Conservation (phyloP, 2,797 vertebrate species). For the Discoglossus pictus region DNA sequence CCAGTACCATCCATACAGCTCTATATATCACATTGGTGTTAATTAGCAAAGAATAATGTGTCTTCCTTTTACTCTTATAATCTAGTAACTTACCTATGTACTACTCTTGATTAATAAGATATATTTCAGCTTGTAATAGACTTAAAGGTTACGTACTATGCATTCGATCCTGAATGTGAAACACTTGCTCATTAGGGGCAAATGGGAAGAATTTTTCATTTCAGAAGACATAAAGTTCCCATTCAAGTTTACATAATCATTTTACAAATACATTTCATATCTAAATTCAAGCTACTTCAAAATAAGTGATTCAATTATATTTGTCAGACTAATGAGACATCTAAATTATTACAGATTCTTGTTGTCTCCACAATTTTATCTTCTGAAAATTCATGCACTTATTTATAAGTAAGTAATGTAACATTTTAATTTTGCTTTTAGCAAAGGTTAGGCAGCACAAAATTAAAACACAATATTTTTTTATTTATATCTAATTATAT, state of each 20-base stretch:
- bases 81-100: constrained; percentile 23
- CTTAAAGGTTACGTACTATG: constrained; percentile 64
- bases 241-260: constrained; percentile 69
- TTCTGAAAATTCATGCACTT: background rate
- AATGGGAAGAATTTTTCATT: constrained; percentile 62
- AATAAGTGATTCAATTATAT: constrained; percentile 68
- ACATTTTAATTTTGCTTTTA: too few relatives aligned
- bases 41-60: constrained; percentile 61
- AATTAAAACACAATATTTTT: too few relatives aligned
- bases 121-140: constrained; percentile 30
- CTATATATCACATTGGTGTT: constrained; percentile 47
- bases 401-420: background rate
- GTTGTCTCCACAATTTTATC: constrained; percentile 5
- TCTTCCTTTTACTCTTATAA: constrained; percentile 51
- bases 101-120: constrained; percentile 50
- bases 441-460: too few relatives aligned
- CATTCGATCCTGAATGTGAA: constrained; percentile 61
- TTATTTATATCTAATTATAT: too few relatives aligned
- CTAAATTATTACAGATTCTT: constrained; percentile 62
- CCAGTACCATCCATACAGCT: constrained; percentile 57
- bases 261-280: constrained; percentile 76
- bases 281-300: constrained; percentile 67
- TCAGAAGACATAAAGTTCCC: constrained; percentile 57
- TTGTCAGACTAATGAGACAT: constrained; percentile 72
- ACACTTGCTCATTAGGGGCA: constrained; percentile 70